Percentiles rank a stretch among this genome's conserved stretches.
Evolutionary conservation across 2,797 vertebrate genomes (phyloP).

Genomic region (Phrynocephalus guinanensis): DNA sequence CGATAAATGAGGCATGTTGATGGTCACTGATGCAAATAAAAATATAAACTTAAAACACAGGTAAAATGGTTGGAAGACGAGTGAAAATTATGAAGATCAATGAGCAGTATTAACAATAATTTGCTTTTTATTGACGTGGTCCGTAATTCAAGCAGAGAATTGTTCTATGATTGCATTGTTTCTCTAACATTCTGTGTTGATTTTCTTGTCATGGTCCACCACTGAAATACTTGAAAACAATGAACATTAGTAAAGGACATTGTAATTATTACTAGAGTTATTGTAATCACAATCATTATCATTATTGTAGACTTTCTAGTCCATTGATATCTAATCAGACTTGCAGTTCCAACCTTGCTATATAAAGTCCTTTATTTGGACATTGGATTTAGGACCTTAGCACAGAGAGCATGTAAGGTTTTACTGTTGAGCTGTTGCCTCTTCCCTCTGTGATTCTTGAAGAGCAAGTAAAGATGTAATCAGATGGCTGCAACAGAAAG

Average conservation of each 20-base stretch:
- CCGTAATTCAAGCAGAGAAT: not conserved
- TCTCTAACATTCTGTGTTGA: not conserved
- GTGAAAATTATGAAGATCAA: constrained; percentile 21
- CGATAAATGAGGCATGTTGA: not conserved
- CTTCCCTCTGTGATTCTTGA: not conserved
- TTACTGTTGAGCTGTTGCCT: not conserved
- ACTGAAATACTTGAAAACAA: not conserved
- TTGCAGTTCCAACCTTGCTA: not conserved
- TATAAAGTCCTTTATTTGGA: not conserved
- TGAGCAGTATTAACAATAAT: constrained; percentile 10
- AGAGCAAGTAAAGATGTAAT: not conserved
- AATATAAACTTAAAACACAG: constrained; percentile 30
- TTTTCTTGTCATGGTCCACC: not conserved
- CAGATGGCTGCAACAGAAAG: too few species aligned
- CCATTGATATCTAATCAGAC: not conserved
- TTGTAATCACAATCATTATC: not conserved
- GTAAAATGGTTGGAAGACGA: constrained; percentile 21
- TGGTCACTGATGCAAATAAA: not conserved
- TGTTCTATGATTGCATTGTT: not conserved
- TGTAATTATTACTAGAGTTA: not conserved
- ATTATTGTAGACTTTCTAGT: not conserved
- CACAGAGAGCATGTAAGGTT: not conserved
- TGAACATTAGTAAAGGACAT: not conserved
- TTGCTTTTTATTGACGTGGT: not conserved
- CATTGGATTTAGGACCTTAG: not conserved